A percentile compares a stretch with the other conserved stretches of the same genome.
These are phyloP conservation scores for Dusona sp. DNA, from an alignment of 2,888 invertebrate species.

Conservation along the genomic window DNA sequence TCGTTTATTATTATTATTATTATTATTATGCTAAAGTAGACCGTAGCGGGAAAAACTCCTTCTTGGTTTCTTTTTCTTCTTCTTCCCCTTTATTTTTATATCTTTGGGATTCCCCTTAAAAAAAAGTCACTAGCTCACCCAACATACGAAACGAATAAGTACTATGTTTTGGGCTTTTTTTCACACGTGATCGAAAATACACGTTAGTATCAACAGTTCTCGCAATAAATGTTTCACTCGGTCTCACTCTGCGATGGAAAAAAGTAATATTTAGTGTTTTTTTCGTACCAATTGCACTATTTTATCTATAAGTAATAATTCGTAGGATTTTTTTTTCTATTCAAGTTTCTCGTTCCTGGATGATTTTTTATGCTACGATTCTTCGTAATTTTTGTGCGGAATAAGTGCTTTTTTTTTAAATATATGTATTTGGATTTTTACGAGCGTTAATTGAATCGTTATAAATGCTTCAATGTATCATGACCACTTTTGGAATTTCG, in stretches of 20 bases:
- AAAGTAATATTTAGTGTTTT: conserved; percentile 24
- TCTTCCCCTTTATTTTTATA: conserved; percentile 20
- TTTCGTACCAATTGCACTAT: conserved; percentile 27
- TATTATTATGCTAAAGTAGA: conserved; percentile 57
- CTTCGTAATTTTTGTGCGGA: conserved; percentile 65
- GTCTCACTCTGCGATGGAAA: conserved; percentile 24
- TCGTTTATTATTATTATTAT: conserved; percentile 45
- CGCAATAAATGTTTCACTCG: background rate
- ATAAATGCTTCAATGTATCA: background rate
- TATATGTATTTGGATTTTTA: background rate
- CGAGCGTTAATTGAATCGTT: background rate
- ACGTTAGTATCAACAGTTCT: conserved; percentile 30
- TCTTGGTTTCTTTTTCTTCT: background rate
- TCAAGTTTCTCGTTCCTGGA: background rate
- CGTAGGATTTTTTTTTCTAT: conserved; percentile 6
- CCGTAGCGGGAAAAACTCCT: conserved; percentile 51
- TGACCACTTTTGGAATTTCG: background rate
- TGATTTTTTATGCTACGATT: conserved; percentile 5
- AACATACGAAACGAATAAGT: conserved; percentile 34
- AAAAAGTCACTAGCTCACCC: conserved; percentile 44
- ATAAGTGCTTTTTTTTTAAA: conserved; percentile 59
- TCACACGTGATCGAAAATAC: conserved; percentile 35
- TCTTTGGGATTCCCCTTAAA: conserved; percentile 41
- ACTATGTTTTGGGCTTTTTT: conserved; percentile 26
- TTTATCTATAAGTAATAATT: conserved; percentile 26